Percentiles rank a stretch among this genome's conserved stretches.
Conservation (phyloP, 2,888 invertebrate species). For the Hedychridium roseum region DNA sequence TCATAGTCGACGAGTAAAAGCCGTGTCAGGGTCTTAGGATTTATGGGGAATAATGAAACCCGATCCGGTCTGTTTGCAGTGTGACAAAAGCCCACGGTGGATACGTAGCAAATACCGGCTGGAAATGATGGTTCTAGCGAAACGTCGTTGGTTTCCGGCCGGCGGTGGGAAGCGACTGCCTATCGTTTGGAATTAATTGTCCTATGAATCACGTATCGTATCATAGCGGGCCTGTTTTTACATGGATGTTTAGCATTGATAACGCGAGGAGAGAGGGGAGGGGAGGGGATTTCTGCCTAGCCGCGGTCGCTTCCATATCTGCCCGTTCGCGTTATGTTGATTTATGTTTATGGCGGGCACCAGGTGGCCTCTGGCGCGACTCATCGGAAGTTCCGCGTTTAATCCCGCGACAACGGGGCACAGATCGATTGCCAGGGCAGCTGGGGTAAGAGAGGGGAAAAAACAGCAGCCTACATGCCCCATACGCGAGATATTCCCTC, state of each 20-base stretch:
- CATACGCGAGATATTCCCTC: not conserved
- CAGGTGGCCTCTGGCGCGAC: slow-evolving; percentile 32
- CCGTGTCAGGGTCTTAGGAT: too few relatives aligned
- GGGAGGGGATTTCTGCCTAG: too few relatives aligned
- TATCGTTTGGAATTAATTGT: slow-evolving; percentile 53
- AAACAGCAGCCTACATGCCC: not conserved
- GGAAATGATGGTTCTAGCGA: too few relatives aligned
- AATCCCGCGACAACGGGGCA: slow-evolving; percentile 8
- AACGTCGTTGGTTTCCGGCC: too few relatives aligned
- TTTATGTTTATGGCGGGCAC: slow-evolving; percentile 50
- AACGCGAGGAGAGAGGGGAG: too few relatives aligned
- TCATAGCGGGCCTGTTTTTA: slow-evolving; percentile 50
- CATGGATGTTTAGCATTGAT: slow-evolving; percentile 59
- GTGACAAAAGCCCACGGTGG: too few relatives aligned
- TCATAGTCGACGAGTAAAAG: too few relatives aligned
- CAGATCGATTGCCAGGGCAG: too few relatives aligned
- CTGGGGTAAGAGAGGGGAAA: not conserved
- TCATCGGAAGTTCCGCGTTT: slow-evolving; percentile 8
- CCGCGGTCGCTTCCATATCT: slow-evolving; percentile 22
- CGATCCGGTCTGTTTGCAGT: too few relatives aligned
- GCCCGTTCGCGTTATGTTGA: slow-evolving; percentile 51
- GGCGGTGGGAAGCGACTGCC: too few relatives aligned
- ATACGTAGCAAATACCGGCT: too few relatives aligned
- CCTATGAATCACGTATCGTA: slow-evolving; percentile 60
- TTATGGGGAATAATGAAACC: too few relatives aligned